Percentiles rank a stretch among this genome's conserved stretches.
phyloP scores from a whole-genome alignment of 2,888 invertebrate species.

The Steromphala cineraria region DNA sequence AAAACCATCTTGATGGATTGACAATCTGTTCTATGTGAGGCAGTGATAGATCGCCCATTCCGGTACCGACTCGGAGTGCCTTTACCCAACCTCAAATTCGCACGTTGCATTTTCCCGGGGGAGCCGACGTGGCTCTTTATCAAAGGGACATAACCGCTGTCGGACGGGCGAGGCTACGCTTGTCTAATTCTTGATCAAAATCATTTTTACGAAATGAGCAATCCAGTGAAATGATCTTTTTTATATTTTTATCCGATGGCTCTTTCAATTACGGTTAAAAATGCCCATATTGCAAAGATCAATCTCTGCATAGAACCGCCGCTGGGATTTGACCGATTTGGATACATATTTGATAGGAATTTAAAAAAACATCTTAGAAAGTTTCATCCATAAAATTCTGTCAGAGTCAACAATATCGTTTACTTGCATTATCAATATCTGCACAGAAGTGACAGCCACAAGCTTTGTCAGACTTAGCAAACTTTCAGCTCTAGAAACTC shows the following conservation, averaged over 20 bases:
- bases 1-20: conserved; percentile 16
- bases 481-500: background rate
- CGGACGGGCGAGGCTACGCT: background rate
- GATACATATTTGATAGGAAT: conserved; percentile 21
- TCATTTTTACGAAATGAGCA: conserved; percentile 21
- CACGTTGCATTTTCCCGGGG: background rate
- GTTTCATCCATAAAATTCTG: background rate
- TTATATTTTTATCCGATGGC: conserved; percentile 11
- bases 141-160: conserved; percentile 13
- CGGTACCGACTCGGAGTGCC: background rate
- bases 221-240: conserved; percentile 17
- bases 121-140: background rate
- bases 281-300: conserved; percentile 1
- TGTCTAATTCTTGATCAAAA: conserved; percentile 20
- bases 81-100: background rate
- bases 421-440: background rate
- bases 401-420: conserved; percentile 17
- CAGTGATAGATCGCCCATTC: conserved; percentile 13
- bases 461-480: background rate
- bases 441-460: background rate
- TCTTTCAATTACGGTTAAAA: conserved; percentile 20
- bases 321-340: conserved; percentile 14
- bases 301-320: background rate
- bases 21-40: background rate
- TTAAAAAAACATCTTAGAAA: background rate